phyloP scores from a whole-genome alignment of 2,113 vertebrate species.

The Tetraodon nigroviridis region DNA sequence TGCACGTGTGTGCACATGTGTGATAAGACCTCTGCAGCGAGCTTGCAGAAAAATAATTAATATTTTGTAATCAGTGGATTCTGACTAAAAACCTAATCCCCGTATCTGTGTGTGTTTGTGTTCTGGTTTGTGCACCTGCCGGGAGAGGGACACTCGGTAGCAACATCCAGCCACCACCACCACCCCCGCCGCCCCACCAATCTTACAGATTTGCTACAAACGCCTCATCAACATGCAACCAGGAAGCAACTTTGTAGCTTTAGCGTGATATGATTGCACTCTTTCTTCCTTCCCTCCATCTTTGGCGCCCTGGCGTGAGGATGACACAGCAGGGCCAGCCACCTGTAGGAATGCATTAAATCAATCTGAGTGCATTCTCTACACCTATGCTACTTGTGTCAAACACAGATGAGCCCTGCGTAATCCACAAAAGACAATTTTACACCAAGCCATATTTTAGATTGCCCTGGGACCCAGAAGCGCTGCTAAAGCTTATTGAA shows the following conservation, averaged over 20 bases:
- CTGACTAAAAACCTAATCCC: conserved; percentile 57
- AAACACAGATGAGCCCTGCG: background rate
- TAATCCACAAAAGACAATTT: conserved; percentile 19
- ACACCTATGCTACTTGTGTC: conserved; percentile 4
- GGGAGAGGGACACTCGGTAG: background rate
- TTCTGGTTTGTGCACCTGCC: conserved; percentile 14
- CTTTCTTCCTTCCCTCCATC: background rate
- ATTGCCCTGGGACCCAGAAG: conserved; percentile 6
- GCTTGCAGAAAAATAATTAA: conserved; percentile 62
- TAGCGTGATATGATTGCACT: background rate
- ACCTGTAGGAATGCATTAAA: background rate
- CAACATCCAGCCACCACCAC: too few relatives aligned
- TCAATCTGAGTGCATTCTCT: background rate
- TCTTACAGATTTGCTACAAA: too few relatives aligned
- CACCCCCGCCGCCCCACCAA: too few relatives aligned
- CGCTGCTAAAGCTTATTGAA: conserved; percentile 1
- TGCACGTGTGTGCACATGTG: conserved; percentile 37
- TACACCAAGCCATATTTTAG: conserved; percentile 14
- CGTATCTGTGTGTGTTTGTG: conserved; percentile 24
- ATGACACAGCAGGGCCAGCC: background rate
- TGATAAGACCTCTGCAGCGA: conserved; percentile 66
- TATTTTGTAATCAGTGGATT: conserved; percentile 73
- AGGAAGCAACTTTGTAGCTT: background rate
- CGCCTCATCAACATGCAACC: too few relatives aligned
- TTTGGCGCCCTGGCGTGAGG: background rate